Evolutionary conservation across 2,888 invertebrate species (phyloP).

Genomic region (Cantharis nigra): DNA sequence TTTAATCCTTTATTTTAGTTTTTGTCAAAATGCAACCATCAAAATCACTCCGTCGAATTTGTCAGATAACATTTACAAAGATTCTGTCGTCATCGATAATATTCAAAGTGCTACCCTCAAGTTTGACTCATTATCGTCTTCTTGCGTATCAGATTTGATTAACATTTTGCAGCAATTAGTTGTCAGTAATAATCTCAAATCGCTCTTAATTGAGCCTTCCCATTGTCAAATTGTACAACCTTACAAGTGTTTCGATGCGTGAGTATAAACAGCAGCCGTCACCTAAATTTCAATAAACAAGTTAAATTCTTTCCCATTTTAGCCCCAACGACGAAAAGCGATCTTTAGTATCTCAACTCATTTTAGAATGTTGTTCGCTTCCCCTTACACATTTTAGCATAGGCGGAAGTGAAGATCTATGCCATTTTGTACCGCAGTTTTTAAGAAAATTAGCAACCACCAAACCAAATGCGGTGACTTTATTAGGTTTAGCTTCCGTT

Average conservation of each 20-base stretch:
- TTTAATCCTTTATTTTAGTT: constrained; percentile 41
- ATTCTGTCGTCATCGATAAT: constrained; percentile 47
- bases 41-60: constrained; percentile 46
- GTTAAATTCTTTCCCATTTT: background rate
- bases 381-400: constrained; percentile 50
- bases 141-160: constrained; percentile 51
- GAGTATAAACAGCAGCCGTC: constrained; percentile 7
- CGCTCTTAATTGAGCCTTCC: constrained; percentile 51
- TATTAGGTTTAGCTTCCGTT: constrained; percentile 71
- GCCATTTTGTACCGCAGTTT: constrained; percentile 46
- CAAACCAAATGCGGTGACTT: constrained; percentile 61
- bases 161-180: constrained; percentile 48
- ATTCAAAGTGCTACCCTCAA: constrained; percentile 49
- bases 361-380: constrained; percentile 38
- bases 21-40: constrained; percentile 52
- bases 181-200: constrained; percentile 50
- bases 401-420: constrained; percentile 53
- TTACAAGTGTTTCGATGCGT: constrained; percentile 34
- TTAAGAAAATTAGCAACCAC: constrained; percentile 47
- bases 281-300: background rate
- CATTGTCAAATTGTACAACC: constrained; percentile 51
- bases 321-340: background rate
- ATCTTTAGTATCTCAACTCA: constrained; percentile 14
- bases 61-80: constrained; percentile 48
- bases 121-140: constrained; percentile 48